Evolutionary conservation across 2,797 vertebrate genomes (phyloP), one percentile per base, ranked within the genome.

Genomic region (Tokudaia muenninki): DNA sequence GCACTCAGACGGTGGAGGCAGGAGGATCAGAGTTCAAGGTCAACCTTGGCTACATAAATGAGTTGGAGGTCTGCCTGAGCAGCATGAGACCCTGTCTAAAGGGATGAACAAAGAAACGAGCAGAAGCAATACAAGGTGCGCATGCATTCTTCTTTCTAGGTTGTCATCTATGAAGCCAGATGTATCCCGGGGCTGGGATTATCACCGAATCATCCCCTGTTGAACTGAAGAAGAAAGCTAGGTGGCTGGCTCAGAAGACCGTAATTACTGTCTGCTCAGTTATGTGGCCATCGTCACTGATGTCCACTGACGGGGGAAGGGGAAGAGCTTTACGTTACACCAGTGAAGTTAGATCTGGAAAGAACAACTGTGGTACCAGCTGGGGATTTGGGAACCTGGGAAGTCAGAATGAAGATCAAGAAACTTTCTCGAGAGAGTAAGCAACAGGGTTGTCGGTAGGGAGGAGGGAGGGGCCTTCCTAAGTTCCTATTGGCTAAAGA

Each of bases 241-340:
- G 17, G 41, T 34, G 31, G 47, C 59, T 16, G 13, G n/a, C 50
- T 82, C 65, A 34, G 61, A 86, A 47, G 13, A 94, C 41, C 22
- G 37, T 1, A 0, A 31, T 34, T 9, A 26, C 26, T 0, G 50
- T 34, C 55, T 9, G 0, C 7, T 21, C 11, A 31, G 78, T 8
- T 59, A 75, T 7, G 17, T 13, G 52, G 50, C 59, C 14, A 59
- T 1, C 10, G 52, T 11, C 16, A 50, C 31, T 13, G 70, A 0
- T 3, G 41, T 31, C 29, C 41, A 26, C 37, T 34, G 16, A n/a
- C 41, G 2, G 22, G 34, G 65, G 65, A 21, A 77, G 3, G 22
- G 34, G 65, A 59, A 31, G 80, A 74, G 72, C 37, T n/a, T 90
- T 41, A 17, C 13, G 55, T 14, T 26, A 80, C 16, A 4, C 41